A percentile compares a stretch with the other conserved stretches of the same genome.
Conservation (phyloP, 2,797 vertebrate species). For the Crypturellus tataupa region DNA sequence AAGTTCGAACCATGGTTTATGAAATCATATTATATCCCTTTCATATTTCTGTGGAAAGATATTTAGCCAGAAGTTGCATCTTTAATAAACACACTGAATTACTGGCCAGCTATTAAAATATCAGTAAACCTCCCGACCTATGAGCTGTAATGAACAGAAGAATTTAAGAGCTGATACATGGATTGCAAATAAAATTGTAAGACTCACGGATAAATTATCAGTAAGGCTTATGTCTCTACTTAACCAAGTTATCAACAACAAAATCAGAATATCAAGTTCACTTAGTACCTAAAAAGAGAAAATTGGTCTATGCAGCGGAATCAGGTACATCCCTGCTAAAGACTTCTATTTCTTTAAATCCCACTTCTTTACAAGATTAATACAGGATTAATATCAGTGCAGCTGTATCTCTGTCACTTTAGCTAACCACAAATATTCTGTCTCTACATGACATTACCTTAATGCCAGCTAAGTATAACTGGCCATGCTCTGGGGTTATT, state of each 20-base stretch:
- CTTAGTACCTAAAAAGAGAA: conserved; percentile 44
- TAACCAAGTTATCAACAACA: conserved; percentile 3
- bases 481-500: conserved; percentile 60
- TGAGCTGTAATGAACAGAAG: not conserved
- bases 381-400: conserved; percentile 71
- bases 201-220: conserved; percentile 27
- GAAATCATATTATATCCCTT: not conserved
- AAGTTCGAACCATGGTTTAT: not conserved
- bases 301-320: conserved; percentile 58
- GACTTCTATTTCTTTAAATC: conserved; percentile 67
- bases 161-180: conserved; percentile 42
- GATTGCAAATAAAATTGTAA: conserved; percentile 42
- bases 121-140: not conserved
- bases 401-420: conserved; percentile 71
- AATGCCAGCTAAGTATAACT: conserved; percentile 75
- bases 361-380: conserved; percentile 75
- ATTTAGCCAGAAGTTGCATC: not conserved
- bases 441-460: conserved; percentile 75
- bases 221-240: conserved; percentile 15
- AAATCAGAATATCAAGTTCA: conserved; percentile 58
- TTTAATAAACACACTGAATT: conserved; percentile 19
- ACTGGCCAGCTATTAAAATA: conserved; percentile 2
- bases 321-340: conserved; percentile 51
- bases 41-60: not conserved
- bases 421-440: conserved; percentile 74